Evolutionary conservation across 2,888 invertebrate genomes (phyloP), one percentile per base, ranked within the genome.

Genomic region (Scaptomyza reducta): DNA sequence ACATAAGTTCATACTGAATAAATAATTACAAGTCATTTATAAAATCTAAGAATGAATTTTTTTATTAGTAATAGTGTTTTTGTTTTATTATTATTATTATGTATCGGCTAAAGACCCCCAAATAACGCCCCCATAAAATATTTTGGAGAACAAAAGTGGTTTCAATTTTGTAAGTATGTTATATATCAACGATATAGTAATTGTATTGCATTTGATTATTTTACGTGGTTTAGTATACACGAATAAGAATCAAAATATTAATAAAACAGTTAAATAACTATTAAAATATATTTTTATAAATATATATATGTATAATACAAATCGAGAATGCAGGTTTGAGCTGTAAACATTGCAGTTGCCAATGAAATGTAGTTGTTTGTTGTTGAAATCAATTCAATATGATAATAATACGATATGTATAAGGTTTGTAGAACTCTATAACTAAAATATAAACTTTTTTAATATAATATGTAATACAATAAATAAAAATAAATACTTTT

Each of bases 401-500:
- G 66, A 73, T 84, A 71, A 75, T 85, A 85, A 85, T 86, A 82
- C 83, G 88, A 84, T 84, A 84, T 84, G 86, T 88, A 54, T 70
- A 63, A 25, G 51, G 66, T 59, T 61, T 49, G 45, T 54, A 57
- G 46, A 66, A 45, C 31, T n/a, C 45, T 75, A 68, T 63, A 33
- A 22, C 85, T 77, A 77, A 57, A 46, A 54, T 44, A 62, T 44
- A 31, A 31, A 10, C 35, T 25, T 40, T 16, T 40, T 40, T 10
- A 40, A 40, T 11, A 11, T 29, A 33, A 40, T 71, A 74, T 70
- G 60, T 71, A 71, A 76, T 70, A 68, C 58, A 87, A 83, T 84
- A 84, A 85, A 87, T 84, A 88, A 66, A 70, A 77, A 75, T 83
- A 74, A 80, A 88, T 85, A 83, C 84, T 83, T 85, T 85, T 88